These are phyloP conservation scores for Hystrix cristata DNA, from an alignment of 2,113 vertebrate genomes.

Conservation along the genomic window DNA sequence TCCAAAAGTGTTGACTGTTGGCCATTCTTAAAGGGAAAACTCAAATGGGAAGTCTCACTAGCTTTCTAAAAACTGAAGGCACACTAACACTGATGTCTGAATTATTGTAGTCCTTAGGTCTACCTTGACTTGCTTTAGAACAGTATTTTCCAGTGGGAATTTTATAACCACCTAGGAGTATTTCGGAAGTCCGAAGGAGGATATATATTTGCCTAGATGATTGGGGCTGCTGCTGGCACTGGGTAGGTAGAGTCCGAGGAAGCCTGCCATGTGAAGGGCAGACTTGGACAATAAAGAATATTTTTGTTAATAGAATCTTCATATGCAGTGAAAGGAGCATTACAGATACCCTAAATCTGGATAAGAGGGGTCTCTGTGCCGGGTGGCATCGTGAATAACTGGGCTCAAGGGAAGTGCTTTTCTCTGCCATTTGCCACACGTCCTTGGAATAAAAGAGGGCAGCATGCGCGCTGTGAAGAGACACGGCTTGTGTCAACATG, in stretches of 20 bases:
- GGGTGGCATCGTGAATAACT: neutral
- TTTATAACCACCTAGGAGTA: neutral
- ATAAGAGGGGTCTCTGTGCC: neutral
- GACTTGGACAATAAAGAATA: neutral
- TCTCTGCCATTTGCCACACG: neutral
- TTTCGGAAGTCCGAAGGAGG: neutral
- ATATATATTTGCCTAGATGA: neutral
- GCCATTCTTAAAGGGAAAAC: neutral
- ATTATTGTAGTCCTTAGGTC: neutral
- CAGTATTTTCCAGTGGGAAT: neutral
- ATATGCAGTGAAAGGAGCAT: neutral
- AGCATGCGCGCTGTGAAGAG: neutral
- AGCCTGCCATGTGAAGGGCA: neutral
- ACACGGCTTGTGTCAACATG: neutral
- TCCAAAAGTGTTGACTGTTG: neutral
- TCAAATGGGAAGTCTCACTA: neutral
- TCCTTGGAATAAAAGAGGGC: neutral
- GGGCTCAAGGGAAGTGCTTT: neutral
- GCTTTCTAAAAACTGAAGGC: neutral
- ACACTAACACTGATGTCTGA: neutral
- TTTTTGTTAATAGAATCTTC: neutral
- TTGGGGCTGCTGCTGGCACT: too few relatives aligned
- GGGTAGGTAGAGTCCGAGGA: neutral
- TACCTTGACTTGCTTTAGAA: neutral
- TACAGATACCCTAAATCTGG: neutral